Base-by-base conservation (phyloP, 2,113 vertebrate species). In the Orientallactaga bullata region DNA sequence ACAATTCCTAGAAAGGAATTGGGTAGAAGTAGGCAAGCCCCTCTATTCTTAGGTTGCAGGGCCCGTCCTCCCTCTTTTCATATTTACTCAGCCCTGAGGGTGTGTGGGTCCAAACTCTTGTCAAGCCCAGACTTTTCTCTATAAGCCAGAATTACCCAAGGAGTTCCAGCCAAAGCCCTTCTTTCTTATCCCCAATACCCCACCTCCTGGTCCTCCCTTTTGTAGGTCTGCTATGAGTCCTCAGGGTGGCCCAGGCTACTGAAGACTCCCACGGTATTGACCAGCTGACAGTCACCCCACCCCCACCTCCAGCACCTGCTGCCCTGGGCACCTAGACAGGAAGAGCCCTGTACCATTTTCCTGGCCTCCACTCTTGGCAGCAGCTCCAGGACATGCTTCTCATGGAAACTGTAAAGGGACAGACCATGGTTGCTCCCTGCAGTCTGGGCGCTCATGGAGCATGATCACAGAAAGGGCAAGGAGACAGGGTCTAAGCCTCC, bases 31-130 rank as follows among this genome's bases (percentile, higher is more conserved):
- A 2, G 20, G 88, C 37, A 4, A 85, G 73, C 42, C 66, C 74
- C 78, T 73, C 61, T n/a, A 23, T 42, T 79, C 85, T 95, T 81
- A 60, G 91, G 92, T 83, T 95, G 76, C 35, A 10, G 68, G 39
- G 85, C 60, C 88, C 7, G 9, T 32, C 66, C 37, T 76, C 55
- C 21, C 35, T 80, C 82, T 65, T 89, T 65, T 17, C 39, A 35
- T 32, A 32, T 16, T 18, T 28, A 24, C 72, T 60, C 55, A 80
- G 47, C 17, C n/a, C 69, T 42, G 68, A 15, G n/a, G 55, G 23
- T 24, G 65, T 42, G 61, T 15, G n/a, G 55, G 26, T 37, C 28
- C 47, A 77, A 23, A n/a, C 30, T 42, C 55, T 39, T 21, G 63
- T 47, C 13, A 60, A 42, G 30, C 42, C 16, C 10, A n/a, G 23